These are phyloP conservation scores for Acanthiza pusilla DNA, from an alignment of 2,797 vertebrate genomes.

Conservation along the genomic window DNA sequence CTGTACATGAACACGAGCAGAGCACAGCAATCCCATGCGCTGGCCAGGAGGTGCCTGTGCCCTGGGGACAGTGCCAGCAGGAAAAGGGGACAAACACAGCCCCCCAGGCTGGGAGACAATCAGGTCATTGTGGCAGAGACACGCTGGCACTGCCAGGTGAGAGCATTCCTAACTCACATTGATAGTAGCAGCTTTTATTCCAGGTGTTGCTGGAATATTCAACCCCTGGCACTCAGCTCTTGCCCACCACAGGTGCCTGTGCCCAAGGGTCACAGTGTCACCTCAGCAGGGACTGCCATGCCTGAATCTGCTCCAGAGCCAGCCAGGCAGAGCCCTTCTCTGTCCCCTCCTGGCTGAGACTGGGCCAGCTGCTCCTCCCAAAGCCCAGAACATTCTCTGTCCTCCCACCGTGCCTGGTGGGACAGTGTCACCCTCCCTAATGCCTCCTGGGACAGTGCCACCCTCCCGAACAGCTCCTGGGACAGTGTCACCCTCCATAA, in stretches of 20 bases:
- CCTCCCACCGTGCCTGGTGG: too few relatives aligned
- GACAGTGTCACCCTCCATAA: neutral
- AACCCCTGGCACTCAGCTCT: neutral
- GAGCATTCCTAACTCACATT: neutral
- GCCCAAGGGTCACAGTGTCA: neutral
- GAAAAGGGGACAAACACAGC: neutral
- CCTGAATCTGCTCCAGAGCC: neutral
- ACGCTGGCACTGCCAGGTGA: neutral
- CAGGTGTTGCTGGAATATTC: neutral
- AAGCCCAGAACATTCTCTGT: accelerated
- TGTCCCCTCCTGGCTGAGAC: neutral
- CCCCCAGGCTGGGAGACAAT: neutral
- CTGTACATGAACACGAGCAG: accelerated
- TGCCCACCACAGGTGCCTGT: neutral
- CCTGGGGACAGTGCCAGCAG: neutral
- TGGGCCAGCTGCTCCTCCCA: neutral
- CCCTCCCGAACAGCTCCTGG: too few relatives aligned
- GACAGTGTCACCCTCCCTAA: too few relatives aligned
- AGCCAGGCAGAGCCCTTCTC: neutral
- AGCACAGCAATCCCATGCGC: accelerated
- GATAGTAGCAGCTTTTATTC: neutral
- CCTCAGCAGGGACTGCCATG: neutral
- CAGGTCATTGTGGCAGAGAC: neutral
- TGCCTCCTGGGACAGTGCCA: too few relatives aligned
- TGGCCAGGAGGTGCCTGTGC: neutral